Base-by-base conservation (phyloP, 2,113 vertebrate genomes). In the Castor canadensis region DNA sequence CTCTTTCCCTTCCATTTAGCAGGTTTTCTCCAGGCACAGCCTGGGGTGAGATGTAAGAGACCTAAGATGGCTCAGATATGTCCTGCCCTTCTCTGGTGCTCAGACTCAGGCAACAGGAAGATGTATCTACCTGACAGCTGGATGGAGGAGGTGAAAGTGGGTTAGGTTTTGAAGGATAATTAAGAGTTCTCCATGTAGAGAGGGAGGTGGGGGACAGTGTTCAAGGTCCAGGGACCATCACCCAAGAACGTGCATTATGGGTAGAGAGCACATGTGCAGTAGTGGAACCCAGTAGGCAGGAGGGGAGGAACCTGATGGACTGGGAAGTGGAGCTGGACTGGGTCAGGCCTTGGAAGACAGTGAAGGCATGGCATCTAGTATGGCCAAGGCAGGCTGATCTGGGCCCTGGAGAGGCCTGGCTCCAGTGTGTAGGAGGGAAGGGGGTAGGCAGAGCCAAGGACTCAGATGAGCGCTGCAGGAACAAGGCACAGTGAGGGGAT, bases 11-110 rank as follows among this genome's bases (percentile, higher is more conserved):
- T 6, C 32, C 43, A 19, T 2, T 2, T 0, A 12, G 43, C 52
- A 12, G 0, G 22, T 32, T n/a, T 80, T 30, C 66, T 71, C 93
- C 43, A 77, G 4, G 2, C 64, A 24, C 47, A 49, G 52, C 58
- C 58, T 30, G 0, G 22, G 4, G 3, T 38, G 0, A 0, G 58
- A 6, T 0, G 0, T 30, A 32, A 64, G 82, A 88, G 40, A 71
- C 1, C 8, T 24, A 6, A 47, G 40, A 13, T 1, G 12, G 45
- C 30, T 32, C 9, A 43, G 49, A 45, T 19, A 32, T 0, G 10
- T 4, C 16, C 15, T 9, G 66, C 20, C 94, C 17, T 62, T 10
- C 17, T 43, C 6, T 2, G 87, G 40, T 38, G 71, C 47, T 38
- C 0, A 9, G n/a, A n/a, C n/a, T n/a, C n/a, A n/a, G n/a, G n/a